Base-by-base conservation (phyloP, 2,113 vertebrate genomes). In the Oreochromis niloticus region DNA sequence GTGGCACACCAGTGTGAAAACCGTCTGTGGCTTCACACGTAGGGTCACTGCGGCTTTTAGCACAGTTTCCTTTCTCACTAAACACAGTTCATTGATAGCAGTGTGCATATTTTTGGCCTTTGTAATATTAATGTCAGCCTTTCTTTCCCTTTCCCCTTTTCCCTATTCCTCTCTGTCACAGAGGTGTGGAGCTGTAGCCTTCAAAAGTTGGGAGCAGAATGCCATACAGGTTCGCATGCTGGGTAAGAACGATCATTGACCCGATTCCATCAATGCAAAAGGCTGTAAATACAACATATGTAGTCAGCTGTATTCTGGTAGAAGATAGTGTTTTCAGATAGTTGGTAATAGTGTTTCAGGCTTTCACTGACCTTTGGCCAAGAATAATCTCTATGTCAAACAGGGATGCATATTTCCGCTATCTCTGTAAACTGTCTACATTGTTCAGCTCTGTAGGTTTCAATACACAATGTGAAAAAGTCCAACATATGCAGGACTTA, bases 131-230 rank as follows among this genome's bases (percentile, higher is more conserved):
- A 92, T 85, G 30, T 61, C n/a, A 34, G 61, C 22, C 22, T 59
- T 63, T 87, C 73, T n/a, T 22, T 82, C 56, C 59, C 56, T 85
- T 36, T 84, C 1, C 61, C 27, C 63, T 79, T 84, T 82, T 36
- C 30, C 13, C 10, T 80, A 75, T 90, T 48, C 91, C 54, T 85
- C 75, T 84, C 84, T 71, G 30, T 59, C 50, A 50, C 93, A 96
- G 95, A 91, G 92, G 93, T 94, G 95, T 91, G 94, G 91, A 93
- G 89, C 92, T 79, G 92, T 94, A 87, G 63, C 94, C 81, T 94
- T 95, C 84, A 87, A 95, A 93, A 91, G 86, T 90, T 88, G 85
- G 88, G 94, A 95, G 90, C 94, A 95, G 94, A 94, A 95, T 95
- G 94, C 88, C 90, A 84, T 84, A 90, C 93, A 92, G 88, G 91